Evolutionary conservation across 2,888 invertebrate genomes (phyloP).

Genomic region (Chrysodeixis includens): DNA sequence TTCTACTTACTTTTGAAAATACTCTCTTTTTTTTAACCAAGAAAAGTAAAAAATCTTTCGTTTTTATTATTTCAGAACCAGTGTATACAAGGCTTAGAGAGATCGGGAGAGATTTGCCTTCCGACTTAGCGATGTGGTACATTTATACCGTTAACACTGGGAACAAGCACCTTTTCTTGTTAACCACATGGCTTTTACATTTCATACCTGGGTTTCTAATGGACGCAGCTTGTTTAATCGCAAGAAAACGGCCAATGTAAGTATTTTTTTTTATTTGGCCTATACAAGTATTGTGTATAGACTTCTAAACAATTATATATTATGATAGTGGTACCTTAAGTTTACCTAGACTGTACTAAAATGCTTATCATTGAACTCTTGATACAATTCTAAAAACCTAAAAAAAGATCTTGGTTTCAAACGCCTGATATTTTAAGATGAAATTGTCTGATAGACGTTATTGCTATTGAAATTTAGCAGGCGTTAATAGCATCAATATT

Average conservation of each 20-base stretch:
- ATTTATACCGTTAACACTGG: conserved; percentile 42
- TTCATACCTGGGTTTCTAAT: conserved; percentile 58
- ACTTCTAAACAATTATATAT: background rate
- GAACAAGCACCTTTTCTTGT: conserved; percentile 42
- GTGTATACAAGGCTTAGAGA: conserved; percentile 17
- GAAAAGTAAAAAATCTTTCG: background rate
- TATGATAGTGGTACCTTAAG: background rate
- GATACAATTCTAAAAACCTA: background rate
- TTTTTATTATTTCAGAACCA: conserved; percentile 17
- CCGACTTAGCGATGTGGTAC: conserved; percentile 59
- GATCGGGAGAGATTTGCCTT: conserved; percentile 20
- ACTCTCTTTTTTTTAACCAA: too few relatives aligned
- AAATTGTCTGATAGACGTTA: background rate
- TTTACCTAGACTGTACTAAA: background rate
- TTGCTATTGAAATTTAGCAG: background rate
- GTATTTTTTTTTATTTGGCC: conserved; percentile 10
- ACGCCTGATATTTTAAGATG: background rate
- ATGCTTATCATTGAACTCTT: too few relatives aligned
- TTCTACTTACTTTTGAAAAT: too few relatives aligned
- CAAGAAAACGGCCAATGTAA: conserved; percentile 52
- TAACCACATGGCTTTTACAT: conserved; percentile 56
- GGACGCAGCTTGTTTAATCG: conserved; percentile 40
- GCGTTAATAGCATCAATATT: background rate
- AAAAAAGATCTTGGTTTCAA: background rate
- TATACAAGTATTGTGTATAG: background rate